Percentiles rank a stretch among this genome's conserved stretches.
Conservation (phyloP, 2,888 invertebrate species). For the Aplocera efformata region DNA sequence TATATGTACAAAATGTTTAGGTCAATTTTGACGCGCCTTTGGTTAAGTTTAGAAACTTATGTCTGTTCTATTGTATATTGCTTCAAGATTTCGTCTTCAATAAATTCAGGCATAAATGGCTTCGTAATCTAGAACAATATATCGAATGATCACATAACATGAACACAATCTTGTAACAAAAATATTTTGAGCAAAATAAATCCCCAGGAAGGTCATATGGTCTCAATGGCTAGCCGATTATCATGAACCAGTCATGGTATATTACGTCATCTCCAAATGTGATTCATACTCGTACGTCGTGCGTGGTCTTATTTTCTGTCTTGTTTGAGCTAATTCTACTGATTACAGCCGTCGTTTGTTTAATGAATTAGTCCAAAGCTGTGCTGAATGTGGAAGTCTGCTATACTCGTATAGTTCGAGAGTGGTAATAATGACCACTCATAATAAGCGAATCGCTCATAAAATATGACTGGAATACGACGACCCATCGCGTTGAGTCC, state of each 20-base stretch:
- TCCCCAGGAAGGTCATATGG: conserved; percentile 6
- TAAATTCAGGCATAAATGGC: conserved; percentile 4
- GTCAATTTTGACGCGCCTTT: too few relatives aligned
- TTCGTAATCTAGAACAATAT: too few relatives aligned
- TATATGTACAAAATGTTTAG: too few relatives aligned
- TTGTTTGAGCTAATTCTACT: conserved; percentile 21
- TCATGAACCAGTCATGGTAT: conserved; percentile 21
- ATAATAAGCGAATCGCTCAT: too few relatives aligned
- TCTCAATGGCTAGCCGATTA: conserved; percentile 16
- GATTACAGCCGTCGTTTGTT: conserved; percentile 14
- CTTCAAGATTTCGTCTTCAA: too few relatives aligned
- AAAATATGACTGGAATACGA: too few relatives aligned
- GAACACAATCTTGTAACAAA: too few relatives aligned
- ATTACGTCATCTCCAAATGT: conserved; percentile 23
- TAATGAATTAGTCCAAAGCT: conserved; percentile 11
- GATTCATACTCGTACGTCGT: conserved; percentile 18
- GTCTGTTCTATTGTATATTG: too few relatives aligned
- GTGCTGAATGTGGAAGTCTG: conserved; percentile 9
- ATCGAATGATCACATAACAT: too few relatives aligned
- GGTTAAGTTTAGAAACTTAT: too few relatives aligned
- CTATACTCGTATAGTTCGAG: conserved; percentile 1
- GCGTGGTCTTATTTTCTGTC: conserved; percentile 21
- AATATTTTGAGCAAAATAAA: not conserved
- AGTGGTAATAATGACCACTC: too few relatives aligned
- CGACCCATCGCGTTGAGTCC: too few relatives aligned